Percentiles rank a stretch among this genome's conserved stretches.
Conservation (phyloP, 2,888 invertebrate genomes). For the Ormyrus labotus region DNA sequence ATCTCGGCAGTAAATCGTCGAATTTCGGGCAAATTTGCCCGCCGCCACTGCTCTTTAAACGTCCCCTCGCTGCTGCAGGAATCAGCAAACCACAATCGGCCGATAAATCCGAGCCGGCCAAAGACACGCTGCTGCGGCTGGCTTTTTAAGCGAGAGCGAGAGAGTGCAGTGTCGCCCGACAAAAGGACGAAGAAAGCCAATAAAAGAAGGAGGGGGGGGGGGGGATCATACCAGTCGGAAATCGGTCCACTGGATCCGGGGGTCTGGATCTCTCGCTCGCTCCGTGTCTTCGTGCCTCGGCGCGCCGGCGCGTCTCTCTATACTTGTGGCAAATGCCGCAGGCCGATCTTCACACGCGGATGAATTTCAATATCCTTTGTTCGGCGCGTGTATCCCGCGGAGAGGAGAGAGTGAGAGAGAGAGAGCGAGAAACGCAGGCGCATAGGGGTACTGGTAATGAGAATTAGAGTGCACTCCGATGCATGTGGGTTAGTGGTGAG, state of each 20-base stretch:
- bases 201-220: background rate
- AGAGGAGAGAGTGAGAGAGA: background rate
- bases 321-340: constrained; percentile 36
- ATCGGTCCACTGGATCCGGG: background rate
- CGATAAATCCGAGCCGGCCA: background rate
- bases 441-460: background rate
- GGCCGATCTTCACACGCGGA: constrained; percentile 52
- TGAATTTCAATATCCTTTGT: constrained; percentile 52
- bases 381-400: constrained; percentile 16
- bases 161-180: background rate
- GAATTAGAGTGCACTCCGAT: constrained; percentile 1
- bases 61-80: no score
- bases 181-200: constrained; percentile 13
- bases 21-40: no score
- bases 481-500: background rate
- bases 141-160: background rate
- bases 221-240: background rate
- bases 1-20: no score
- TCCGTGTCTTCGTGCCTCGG: background rate
- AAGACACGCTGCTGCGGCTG: background rate
- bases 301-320: background rate
- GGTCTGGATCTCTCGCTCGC: background rate
- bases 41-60: no score
- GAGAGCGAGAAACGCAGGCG: no score
- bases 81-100: no score